A percentile compares a stretch with the other conserved stretches of the same genome.
Evolutionary conservation across 2,888 invertebrate species (phyloP).

Genomic region (Eupithecia centaureata): DNA sequence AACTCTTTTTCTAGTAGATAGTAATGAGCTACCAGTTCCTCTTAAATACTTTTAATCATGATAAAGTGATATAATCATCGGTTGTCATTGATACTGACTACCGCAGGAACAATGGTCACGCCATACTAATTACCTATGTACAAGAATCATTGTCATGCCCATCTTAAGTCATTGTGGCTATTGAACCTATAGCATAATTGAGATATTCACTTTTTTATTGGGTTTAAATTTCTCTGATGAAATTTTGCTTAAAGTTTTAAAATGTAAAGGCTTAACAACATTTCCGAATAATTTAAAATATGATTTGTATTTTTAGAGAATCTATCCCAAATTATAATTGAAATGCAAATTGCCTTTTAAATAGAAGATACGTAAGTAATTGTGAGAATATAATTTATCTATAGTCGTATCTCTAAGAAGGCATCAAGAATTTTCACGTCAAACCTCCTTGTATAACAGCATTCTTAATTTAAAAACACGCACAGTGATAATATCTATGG

Average conservation of each 20-base stretch:
- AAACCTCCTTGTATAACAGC: conserved; percentile 20
- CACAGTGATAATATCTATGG: conserved; percentile 22
- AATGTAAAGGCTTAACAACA: neutral
- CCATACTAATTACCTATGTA: conserved; percentile 13
- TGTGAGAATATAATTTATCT: conserved; percentile 1
- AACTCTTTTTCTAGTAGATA: neutral
- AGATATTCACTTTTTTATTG: neutral
- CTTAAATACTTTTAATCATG: conserved; percentile 7
- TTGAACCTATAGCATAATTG: neutral
- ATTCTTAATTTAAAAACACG: conserved; percentile 29
- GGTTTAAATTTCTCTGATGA: neutral
- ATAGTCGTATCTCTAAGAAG: neutral
- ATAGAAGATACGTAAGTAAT: neutral
- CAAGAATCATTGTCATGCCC: conserved; percentile 22
- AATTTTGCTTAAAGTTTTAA: neutral
- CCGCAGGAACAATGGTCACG: conserved; percentile 26
- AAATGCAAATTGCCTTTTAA: neutral
- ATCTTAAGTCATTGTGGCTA: conserved; percentile 13
- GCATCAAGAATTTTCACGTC: conserved; percentile 2
- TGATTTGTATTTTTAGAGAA: neutral
- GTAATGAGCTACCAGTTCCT: neutral
- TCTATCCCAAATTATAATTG: neutral
- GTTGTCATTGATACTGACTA: conserved; percentile 31
- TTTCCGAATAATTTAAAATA: neutral
- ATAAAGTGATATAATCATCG: conserved; percentile 19